Evolutionary conservation across 2,797 vertebrate species (phyloP).

Genomic region (Artibeus lituratus): DNA sequence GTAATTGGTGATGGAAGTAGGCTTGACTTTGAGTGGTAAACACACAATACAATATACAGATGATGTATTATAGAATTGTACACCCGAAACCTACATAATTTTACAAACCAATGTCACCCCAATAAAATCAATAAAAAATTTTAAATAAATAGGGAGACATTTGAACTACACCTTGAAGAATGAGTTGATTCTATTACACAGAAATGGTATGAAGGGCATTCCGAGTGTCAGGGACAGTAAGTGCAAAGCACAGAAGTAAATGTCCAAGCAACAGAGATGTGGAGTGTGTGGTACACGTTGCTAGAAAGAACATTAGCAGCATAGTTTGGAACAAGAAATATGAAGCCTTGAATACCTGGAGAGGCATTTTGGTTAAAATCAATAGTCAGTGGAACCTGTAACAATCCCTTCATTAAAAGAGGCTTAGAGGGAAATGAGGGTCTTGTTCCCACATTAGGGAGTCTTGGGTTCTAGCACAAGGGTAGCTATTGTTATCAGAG

Average conservation of each 20-base stretch:
- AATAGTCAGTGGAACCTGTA: neutral
- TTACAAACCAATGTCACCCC: neutral
- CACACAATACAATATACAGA: neutral
- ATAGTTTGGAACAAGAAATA: neutral
- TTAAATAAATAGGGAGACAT: neutral
- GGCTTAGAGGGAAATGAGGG: neutral
- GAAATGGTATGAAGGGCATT: neutral
- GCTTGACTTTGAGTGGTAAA: neutral
- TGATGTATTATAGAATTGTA: too few relatives aligned
- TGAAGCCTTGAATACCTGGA: neutral
- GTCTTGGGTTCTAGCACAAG: neutral
- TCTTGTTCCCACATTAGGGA: neutral
- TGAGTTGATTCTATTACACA: neutral
- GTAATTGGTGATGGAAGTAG: neutral
- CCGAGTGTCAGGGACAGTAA: neutral
- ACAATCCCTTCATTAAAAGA: neutral
- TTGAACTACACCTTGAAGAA: neutral
- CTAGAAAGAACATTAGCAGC: neutral
- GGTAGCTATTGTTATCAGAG: neutral
- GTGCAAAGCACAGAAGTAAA: neutral
- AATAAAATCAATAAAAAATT: neutral
- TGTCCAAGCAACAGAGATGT: neutral
- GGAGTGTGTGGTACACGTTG: neutral
- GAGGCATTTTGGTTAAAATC: neutral
- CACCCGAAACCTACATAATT: neutral